These are phyloP conservation scores for Odiellus spinosus DNA, from an alignment of 2,888 invertebrate species.

Conservation along the genomic window DNA sequence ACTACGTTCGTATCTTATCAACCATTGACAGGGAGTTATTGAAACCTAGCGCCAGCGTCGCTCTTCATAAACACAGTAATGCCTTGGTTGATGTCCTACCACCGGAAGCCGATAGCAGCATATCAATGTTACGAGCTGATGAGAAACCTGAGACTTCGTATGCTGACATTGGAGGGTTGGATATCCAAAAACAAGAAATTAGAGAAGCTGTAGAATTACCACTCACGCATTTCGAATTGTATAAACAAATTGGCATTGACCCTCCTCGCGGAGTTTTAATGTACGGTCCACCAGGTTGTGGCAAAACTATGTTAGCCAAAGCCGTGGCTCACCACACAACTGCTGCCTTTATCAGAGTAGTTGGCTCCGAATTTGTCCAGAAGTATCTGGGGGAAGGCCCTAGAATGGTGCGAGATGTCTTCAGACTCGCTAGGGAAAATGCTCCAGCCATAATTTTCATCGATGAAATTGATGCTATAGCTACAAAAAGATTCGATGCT, in stretches of 20 bases:
- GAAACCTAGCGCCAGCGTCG: conserved; percentile 96
- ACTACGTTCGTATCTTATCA: conserved; percentile 94
- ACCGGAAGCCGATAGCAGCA: conserved; percentile 96
- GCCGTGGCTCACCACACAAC: conserved; percentile 97
- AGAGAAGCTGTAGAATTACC: conserved; percentile 96
- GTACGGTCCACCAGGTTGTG: conserved; percentile 99
- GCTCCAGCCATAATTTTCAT: conserved; percentile 99
- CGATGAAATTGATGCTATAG: conserved; percentile 99
- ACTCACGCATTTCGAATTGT: conserved; percentile 92
- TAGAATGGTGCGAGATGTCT: conserved; percentile 97
- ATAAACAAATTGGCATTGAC: conserved; percentile 93
- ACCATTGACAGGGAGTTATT: conserved; percentile 93
- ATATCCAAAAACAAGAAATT: conserved; percentile 99
- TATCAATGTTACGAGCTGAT: conserved; percentile 89
- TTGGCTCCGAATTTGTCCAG: conserved; percentile 98
- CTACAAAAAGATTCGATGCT: conserved; percentile 96
- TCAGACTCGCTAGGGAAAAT: conserved; percentile 96
- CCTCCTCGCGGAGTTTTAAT: conserved; percentile 95
- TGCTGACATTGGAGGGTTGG: conserved; percentile 97
- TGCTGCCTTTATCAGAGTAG: conserved; percentile 95
- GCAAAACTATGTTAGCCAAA: conserved; percentile 98
- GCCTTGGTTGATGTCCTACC: conserved; percentile 98
- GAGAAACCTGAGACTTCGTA: conserved; percentile 97
- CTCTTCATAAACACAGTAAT: conserved; percentile 97
- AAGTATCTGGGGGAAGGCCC: conserved; percentile 98